Base-by-base conservation (phyloP, 2,888 invertebrate genomes). In the Eupithecia inturbata region DNA sequence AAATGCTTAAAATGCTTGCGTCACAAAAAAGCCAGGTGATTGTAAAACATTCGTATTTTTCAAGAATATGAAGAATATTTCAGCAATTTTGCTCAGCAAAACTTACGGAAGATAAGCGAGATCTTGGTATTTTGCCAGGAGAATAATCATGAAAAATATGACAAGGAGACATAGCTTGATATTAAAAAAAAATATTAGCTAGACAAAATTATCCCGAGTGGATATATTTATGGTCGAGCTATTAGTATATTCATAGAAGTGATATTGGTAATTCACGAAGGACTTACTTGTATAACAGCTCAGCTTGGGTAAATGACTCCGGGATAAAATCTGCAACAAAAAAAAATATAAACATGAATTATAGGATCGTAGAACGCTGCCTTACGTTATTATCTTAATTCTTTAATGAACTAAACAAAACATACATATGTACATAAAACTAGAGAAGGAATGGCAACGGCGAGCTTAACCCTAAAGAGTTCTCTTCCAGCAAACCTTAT, bases 301-400 rank as follows among this genome's bases (percentile, higher is more conserved):
- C 84, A 88, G 88, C 89, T 90, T 88, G 90, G 89, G 90, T 90
- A 86, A 91, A 92, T 93, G 94, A 94, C 92, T 94, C 93, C 93
- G 91, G 89, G 88, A 87, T 88, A 89, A 92, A 88, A 92, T 92
- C 94, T 94, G 94, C 78, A 93, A 92, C 83, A 79, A 87, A 84
- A 87, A 81, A 78, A 80, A 79, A 78, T 78, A 74, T 69, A 77
- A 72, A 78, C 79, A 78, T 77, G 73, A 74, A 75, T 68, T 49
- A 73, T 68, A 73, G 39, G 57, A 67, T 73, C 66, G 33, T 60
- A 68, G 28, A 76, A 49, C 67, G 70, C 75, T 73, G 70, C 71
- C 71, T 71, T 68, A 67, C 49, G 68, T 66, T 76, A 66, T 73
- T 73, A 73, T 73, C 73, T n/a, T n/a, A n/a, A n/a, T n/a, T n/a